Percentiles rank a stretch among this genome's conserved stretches.
Conservation (phyloP, 2,797 vertebrate species). For the Anabas testudineus region DNA sequence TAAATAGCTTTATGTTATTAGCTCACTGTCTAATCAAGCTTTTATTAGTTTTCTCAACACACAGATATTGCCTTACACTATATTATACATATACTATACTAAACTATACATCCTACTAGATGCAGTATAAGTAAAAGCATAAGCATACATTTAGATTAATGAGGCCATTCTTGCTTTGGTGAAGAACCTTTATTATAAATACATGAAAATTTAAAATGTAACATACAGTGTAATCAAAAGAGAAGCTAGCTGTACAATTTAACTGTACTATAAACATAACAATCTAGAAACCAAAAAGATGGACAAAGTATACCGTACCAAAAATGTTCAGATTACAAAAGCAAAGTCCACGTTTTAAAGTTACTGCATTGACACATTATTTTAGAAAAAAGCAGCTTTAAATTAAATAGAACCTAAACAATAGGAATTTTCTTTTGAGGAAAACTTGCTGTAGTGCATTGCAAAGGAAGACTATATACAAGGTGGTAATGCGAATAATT, state of each 20-base stretch:
- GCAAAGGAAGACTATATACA: constrained; percentile 52
- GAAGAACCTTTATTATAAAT: constrained; percentile 89
- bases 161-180: constrained; percentile 82
- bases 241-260: constrained; percentile 63
- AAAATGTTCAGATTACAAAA: constrained; percentile 54
- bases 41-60: constrained; percentile 21
- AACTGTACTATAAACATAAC: constrained; percentile 70
- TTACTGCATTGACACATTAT: constrained; percentile 65
- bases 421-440: constrained; percentile 53
- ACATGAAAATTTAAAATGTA: constrained; percentile 77
- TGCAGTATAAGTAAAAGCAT: constrained; percentile 53
- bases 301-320: constrained; percentile 54
- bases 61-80: constrained; percentile 14
- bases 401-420: constrained; percentile 68
- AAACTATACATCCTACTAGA: constrained; percentile 31
- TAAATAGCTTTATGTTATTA: not conserved
- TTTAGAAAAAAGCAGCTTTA: constrained; percentile 56
- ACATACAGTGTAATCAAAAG: constrained; percentile 68
- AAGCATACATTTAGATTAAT: constrained; percentile 78
- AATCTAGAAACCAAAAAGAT: constrained; percentile 58
- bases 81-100: too few relatives aligned
- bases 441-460: constrained; percentile 62
- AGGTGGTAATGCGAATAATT: constrained; percentile 43
- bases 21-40: constrained; percentile 7
- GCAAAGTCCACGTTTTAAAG: constrained; percentile 37